Evolutionary conservation across 2,888 invertebrate genomes (phyloP), one percentile per base, ranked within the genome.

Genomic region (Diadromus collaris): DNA sequence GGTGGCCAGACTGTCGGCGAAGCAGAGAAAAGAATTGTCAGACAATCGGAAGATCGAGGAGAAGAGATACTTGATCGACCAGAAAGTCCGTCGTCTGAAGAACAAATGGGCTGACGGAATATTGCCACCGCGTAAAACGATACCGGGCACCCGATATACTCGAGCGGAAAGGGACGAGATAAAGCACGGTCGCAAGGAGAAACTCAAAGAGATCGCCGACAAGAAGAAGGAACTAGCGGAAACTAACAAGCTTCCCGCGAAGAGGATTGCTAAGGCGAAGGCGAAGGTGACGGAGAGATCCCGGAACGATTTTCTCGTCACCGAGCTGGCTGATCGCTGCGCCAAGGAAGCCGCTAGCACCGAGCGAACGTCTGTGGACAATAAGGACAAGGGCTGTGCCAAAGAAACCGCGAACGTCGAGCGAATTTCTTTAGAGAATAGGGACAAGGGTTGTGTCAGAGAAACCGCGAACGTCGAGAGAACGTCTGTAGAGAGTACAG

Each of bases 221-320:
- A 80, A 87, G 41, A 74, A 82, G 6, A 85, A 84, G 29, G 92
- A 91, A 84, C 87, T 87, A 34, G 87, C 88, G 76, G 89, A 86
- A 44, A 27, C 29, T 5, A 79, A 74, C 75, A 83, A 78, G 54
- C 78, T 76, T 69, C 44, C 46, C 19, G 75, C 81, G 4, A 85
- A 79, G 61, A 83, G 84, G 6, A 70, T 71, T 24, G 80, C 75
- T 7, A 89, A 85, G 79, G 86, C 86, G 38, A 88, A 85, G 76
- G 91, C 92, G 0, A 94, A 93, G 88, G 82, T 93, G 7, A 93
- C 93, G 0, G 83, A 89, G 27, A 91, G 91, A 38, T 93, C 93
- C 82, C 91, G 94, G 38, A 93, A 93, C 0, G 93, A 93, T 48
- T 93, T 94, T 85, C 89, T 94, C 4, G 81, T 86, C 7, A 64